phyloP scores from a whole-genome alignment of 2,888 invertebrate species.

The Ichneumoninae sp. region DNA sequence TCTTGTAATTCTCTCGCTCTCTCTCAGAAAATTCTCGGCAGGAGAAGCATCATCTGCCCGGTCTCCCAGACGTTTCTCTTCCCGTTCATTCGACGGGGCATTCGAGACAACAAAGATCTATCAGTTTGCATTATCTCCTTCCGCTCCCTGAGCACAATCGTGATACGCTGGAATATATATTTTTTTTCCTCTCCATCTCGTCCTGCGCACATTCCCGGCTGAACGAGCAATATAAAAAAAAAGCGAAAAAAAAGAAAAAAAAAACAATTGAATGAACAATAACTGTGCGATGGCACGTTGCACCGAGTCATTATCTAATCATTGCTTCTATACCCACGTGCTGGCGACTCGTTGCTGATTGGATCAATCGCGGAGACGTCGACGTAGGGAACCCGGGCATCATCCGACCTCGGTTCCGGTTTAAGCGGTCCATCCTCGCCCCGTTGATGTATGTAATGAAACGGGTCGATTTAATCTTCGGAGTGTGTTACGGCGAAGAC shows the following conservation, averaged over 20 bases:
- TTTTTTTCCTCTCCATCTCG: neutral
- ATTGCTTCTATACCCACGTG: conserved; percentile 44
- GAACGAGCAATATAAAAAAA: conserved; percentile 21
- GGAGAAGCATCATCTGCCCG: neutral
- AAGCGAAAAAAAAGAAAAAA: neutral
- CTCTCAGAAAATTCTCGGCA: neutral
- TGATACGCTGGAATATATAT: neutral
- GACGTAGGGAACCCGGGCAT: conserved; percentile 52
- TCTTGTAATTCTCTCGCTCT: conserved; percentile 55
- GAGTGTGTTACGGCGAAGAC: conserved; percentile 53
- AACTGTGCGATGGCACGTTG: conserved; percentile 24
- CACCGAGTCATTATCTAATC: conserved; percentile 52
- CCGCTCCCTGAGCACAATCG: conserved; percentile 33
- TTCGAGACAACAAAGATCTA: conserved; percentile 46
- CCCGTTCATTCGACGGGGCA: conserved; percentile 37
- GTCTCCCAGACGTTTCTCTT: neutral
- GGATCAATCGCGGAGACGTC: conserved; percentile 43
- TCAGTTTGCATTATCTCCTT: conserved; percentile 49
- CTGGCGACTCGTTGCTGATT: conserved; percentile 39
- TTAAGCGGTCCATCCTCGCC: conserved; percentile 3
- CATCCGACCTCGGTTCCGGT: conserved; percentile 52
- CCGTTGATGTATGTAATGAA: conserved; percentile 24
- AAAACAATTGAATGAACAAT: conserved; percentile 44
- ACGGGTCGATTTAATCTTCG: conserved; percentile 54
- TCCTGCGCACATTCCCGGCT: neutral